Conservation (phyloP, 2,888 invertebrate species). For the Empis livida region DNA sequence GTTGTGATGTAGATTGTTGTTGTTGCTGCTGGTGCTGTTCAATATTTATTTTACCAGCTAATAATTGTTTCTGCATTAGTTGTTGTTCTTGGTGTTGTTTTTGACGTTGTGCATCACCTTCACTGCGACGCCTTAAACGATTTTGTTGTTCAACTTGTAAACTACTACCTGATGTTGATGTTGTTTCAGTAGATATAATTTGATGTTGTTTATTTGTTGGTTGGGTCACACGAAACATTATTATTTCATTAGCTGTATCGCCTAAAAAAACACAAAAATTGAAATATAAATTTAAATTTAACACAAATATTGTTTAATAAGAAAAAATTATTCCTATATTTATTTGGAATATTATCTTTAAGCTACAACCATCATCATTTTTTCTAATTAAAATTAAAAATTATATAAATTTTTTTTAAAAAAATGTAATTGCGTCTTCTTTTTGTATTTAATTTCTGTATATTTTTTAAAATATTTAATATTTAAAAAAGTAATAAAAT, state of each 20-base stretch:
- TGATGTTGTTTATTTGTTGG: neutral
- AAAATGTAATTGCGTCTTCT: conserved; percentile 16
- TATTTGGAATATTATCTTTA: conserved; percentile 27
- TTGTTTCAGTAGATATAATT: conserved; percentile 7
- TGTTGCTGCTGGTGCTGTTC: conserved; percentile 15
- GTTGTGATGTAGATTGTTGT: conserved; percentile 9
- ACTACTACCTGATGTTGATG: conserved; percentile 17
- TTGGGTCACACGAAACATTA: conserved; percentile 15
- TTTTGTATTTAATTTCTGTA: conserved; percentile 4
- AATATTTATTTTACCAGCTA: conserved; percentile 2
- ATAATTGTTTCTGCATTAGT: neutral
- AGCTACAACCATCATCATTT: conserved; percentile 6
- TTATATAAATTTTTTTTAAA: neutral
- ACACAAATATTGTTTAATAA: neutral
- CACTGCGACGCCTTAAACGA: conserved; percentile 45
- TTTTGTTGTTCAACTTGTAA: conserved; percentile 26
- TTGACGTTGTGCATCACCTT: conserved; percentile 42
- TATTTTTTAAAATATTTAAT: conserved; percentile 2
- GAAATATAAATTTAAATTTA: no score
- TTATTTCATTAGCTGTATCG: conserved; percentile 27
- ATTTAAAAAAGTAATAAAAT: conserved; percentile 5
- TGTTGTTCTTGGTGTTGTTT: conserved; percentile 22
- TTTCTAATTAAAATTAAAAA: conserved; percentile 1
- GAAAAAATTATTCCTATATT: conserved; percentile 41
- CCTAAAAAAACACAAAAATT: conserved; percentile 15